phyloP scores from a whole-genome alignment of 2,888 invertebrate genomes.

The Petrolisthes cinctipes region DNA sequence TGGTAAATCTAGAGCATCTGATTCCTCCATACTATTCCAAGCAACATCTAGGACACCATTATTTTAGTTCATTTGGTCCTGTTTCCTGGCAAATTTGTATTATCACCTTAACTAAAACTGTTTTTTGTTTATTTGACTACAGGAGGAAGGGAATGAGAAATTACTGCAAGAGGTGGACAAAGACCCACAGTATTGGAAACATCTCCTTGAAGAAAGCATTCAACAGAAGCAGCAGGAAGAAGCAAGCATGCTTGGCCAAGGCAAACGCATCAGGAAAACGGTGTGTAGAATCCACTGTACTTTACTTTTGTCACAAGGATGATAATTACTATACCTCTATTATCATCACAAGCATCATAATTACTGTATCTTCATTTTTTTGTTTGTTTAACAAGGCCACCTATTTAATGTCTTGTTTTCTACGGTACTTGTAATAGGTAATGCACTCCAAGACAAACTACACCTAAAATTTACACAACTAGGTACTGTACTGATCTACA shows the following conservation, averaged over 20 bases:
- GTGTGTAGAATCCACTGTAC: conserved; percentile 63
- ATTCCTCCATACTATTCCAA: no score
- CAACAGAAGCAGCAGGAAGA: conserved; percentile 99
- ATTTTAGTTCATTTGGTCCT: no score
- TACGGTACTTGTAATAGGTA: conserved; percentile 68
- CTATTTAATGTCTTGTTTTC: background rate
- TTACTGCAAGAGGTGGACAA: conserved; percentile 99
- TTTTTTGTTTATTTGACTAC: background rate
- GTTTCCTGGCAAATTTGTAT: no score
- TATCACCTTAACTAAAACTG: background rate
- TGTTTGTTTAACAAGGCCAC: no score
- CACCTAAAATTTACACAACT: no score
- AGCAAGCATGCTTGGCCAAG: conserved; percentile 82
- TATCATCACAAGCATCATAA: no score
- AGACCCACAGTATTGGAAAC: conserved; percentile 99
- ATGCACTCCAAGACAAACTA: conserved; percentile 68
- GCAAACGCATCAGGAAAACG: conserved; percentile 94
- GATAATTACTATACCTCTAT: no score
- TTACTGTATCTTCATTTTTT: no score
- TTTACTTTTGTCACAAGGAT: background rate
- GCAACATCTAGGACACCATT: no score
- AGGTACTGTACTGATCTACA: no score
- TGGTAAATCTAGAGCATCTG: no score
- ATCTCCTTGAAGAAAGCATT: conserved; percentile 96
- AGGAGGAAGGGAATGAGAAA: conserved; percentile 92